Evolutionary conservation across 2,888 invertebrate genomes (phyloP).

Genomic region (Mythimna ferrago): DNA sequence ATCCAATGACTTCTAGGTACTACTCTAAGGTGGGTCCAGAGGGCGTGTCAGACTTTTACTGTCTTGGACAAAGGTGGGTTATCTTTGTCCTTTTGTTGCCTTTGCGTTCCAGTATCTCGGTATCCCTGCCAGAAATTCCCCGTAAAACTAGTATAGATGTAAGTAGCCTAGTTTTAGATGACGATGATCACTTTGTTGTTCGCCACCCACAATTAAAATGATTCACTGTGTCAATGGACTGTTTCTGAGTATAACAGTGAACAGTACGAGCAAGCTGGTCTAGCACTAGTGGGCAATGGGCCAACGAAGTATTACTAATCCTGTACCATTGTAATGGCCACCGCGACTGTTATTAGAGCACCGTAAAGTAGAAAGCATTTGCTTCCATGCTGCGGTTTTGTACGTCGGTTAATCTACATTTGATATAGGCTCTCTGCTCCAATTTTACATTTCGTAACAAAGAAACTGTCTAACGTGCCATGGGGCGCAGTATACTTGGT

Average conservation of each 20-base stretch:
- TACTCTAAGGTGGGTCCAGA: no score
- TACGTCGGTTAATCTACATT: conserved; percentile 27
- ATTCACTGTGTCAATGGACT: conserved; percentile 49
- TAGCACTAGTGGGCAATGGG: conserved; percentile 55
- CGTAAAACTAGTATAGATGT: no score
- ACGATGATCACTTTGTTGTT: conserved; percentile 4
- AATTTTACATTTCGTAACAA: not conserved
- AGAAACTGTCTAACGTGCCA: not conserved
- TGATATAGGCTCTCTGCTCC: conserved; percentile 4
- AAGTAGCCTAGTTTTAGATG: no score
- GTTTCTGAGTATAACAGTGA: conserved; percentile 33
- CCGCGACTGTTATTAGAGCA: conserved; percentile 30
- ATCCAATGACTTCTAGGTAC: no score
- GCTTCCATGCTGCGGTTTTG: conserved; percentile 7
- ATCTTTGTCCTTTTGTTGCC: no score
- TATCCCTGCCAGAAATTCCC: no score
- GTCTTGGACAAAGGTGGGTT: no score
- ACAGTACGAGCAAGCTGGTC: conserved; percentile 33
- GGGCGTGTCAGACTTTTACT: no score
- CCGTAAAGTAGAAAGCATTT: conserved; percentile 28
- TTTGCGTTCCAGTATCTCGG: no score
- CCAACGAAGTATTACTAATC: conserved; percentile 53
- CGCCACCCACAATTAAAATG: conserved; percentile 13
- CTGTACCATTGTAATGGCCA: conserved; percentile 39
- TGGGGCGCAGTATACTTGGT: no score